Conservation (phyloP, 64 coral and sea anemone species). For the Pocillopora damicornis region DNA sequence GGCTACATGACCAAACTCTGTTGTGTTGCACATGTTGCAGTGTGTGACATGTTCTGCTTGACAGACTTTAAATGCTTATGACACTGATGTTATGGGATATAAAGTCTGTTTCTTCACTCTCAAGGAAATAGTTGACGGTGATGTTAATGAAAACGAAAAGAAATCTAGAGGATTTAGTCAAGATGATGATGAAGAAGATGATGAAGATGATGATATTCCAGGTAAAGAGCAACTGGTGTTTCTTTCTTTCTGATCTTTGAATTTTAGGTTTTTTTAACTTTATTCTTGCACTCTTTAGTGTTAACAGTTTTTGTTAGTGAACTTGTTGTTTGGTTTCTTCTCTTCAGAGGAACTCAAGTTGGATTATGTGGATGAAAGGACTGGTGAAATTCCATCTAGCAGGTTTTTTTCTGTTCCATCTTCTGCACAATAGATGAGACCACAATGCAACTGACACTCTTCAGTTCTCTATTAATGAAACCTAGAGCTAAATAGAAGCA, state of each 20-base stretch:
- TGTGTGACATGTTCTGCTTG: too few species aligned
- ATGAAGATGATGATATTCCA: constrained; percentile 98
- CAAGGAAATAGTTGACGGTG: constrained; percentile 63
- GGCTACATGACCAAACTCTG: too few species aligned
- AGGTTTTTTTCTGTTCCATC: constrained; percentile 3
- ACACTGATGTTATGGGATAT: too few species aligned
- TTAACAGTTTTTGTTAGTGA: neutral
- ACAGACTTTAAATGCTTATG: too few species aligned
- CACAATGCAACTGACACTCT: neutral
- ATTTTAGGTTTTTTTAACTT: too few species aligned
- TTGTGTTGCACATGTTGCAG: too few species aligned
- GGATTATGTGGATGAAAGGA: constrained; percentile 97
- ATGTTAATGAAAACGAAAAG: constrained; percentile 83
- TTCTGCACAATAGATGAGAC: neutral
- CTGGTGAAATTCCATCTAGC: constrained; percentile 78
- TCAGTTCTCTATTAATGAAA: too few species aligned
- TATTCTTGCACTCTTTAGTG: neutral
- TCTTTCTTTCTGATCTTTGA: neutral
- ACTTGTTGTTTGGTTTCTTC: neutral
- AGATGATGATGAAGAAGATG: constrained; percentile 96
- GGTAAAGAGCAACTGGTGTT: constrained; percentile 27
- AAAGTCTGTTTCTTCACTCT: neutral
- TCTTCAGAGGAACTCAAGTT: constrained; percentile 87
- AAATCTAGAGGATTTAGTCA: constrained; percentile 27
- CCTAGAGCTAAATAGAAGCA: too few species aligned